Conservation (phyloP, 2,888 invertebrate species). For the Cryptus armator region DNA sequence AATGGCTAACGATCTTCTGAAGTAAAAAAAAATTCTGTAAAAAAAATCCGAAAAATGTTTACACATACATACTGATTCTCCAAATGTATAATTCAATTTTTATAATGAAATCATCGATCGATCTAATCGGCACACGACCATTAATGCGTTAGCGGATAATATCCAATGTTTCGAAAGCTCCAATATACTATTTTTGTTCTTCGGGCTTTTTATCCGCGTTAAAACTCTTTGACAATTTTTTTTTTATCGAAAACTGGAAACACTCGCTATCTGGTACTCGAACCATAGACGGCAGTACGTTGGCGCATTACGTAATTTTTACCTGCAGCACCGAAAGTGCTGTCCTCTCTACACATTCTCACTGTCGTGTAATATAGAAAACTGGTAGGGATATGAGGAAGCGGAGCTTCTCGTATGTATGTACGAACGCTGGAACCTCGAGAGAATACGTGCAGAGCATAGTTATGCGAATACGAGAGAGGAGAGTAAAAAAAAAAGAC, state of each 20-base stretch:
- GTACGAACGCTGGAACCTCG: constrained; percentile 26
- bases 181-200: background rate
- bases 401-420: constrained; percentile 22
- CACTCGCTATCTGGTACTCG: no score
- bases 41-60: no score
- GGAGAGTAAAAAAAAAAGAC: constrained; percentile 5
- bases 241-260: background rate
- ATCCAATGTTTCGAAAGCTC: background rate
- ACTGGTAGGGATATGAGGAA: constrained; percentile 34
- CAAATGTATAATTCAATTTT: no score
- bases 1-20: background rate
- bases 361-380: constrained; percentile 45
- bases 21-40: background rate
- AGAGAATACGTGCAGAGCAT: constrained; percentile 63
- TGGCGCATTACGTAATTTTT: constrained; percentile 52
- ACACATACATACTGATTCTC: no score
- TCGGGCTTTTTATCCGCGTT: background rate
- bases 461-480: constrained; percentile 51
- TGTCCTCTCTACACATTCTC: constrained; percentile 61
- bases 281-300: background rate
- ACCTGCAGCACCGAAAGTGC: constrained; percentile 51
- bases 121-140: no score
- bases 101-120: no score
- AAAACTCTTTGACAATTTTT: background rate
- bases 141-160: no score